A percentile compares a stretch with the other conserved stretches of the same genome.
These are phyloP conservation scores for Saccostrea cuccullata DNA, from an alignment of 1,140 invertebrate genomes.

Conservation along the genomic window DNA sequence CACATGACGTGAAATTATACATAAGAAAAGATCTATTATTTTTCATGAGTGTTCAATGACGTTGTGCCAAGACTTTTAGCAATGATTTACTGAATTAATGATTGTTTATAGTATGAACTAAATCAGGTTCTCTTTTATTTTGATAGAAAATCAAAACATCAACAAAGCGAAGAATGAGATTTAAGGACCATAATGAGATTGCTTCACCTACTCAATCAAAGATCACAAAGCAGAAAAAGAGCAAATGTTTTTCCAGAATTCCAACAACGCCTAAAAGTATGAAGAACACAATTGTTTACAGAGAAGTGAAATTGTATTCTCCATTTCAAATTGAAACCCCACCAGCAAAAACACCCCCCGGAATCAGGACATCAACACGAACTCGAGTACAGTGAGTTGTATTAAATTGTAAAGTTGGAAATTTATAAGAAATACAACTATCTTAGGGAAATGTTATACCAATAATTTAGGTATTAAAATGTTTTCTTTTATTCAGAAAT, in stretches of 20 bases:
- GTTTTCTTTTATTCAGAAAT: too few species aligned
- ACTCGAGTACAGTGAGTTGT: neutral
- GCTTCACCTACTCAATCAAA: constrained; percentile 40
- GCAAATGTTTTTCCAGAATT: neutral
- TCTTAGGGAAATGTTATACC: too few species aligned
- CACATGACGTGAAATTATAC: too few species aligned
- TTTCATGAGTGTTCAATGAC: too few species aligned
- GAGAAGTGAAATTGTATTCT: constrained; percentile 62
- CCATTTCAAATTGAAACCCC: constrained; percentile 69
- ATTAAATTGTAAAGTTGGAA: neutral
- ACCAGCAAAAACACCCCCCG: constrained; percentile 40
- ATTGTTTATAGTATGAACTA: too few species aligned
- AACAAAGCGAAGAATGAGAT: constrained; percentile 55
- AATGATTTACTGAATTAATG: too few species aligned
- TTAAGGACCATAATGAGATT: constrained; percentile 46
- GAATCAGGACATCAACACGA: constrained; percentile 46
- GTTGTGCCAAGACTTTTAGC: too few species aligned
- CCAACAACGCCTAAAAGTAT: constrained; percentile 24
- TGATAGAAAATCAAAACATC: constrained; percentile 65
- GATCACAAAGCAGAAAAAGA: constrained; percentile 41
- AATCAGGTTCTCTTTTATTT: neutral
- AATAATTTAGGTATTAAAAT: too few species aligned
- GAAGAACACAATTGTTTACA: constrained; percentile 31
- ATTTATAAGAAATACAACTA: neutral
- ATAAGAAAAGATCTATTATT: too few species aligned